Evolutionary conservation across 2,888 invertebrate genomes (phyloP).

Genomic region (Celastrina argiolus): DNA sequence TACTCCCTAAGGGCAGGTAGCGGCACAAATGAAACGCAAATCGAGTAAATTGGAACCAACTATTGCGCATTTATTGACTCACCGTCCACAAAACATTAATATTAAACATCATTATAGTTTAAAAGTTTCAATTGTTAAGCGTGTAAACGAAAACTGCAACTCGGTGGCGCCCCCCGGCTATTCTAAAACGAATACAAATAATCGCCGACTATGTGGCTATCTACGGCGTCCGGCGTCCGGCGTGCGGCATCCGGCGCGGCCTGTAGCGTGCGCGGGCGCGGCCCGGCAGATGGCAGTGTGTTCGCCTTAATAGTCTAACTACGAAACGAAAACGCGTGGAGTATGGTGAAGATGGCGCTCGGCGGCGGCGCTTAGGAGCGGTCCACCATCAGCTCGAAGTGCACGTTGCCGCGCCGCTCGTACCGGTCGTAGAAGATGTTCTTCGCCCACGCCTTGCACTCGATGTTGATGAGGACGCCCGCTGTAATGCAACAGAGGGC

Average conservation of each 20-base stretch:
- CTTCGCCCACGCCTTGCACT: constrained; percentile 95
- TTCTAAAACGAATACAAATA: constrained; percentile 77
- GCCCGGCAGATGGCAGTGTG: constrained; percentile 29
- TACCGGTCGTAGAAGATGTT: constrained; percentile 91
- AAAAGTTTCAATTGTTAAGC: constrained; percentile 69
- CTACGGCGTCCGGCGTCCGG: constrained; percentile 48
- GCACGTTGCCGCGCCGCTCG: constrained; percentile 94
- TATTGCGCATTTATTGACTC: constrained; percentile 79
- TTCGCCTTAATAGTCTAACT: constrained; percentile 22
- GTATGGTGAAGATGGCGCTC: constrained; percentile 33
- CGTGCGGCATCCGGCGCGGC: constrained; percentile 26
- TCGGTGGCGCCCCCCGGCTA: constrained; percentile 67
- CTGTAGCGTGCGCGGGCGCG: background rate
- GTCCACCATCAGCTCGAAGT: constrained; percentile 96
- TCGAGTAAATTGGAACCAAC: constrained; percentile 72
- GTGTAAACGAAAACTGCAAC: constrained; percentile 63
- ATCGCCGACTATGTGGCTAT: constrained; percentile 76
- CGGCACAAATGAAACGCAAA: constrained; percentile 47
- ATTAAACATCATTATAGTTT: constrained; percentile 66
- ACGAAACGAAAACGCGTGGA: constrained; percentile 33
- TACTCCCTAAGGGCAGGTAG: background rate
- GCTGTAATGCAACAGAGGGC: constrained; percentile 61
- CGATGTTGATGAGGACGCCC: constrained; percentile 93
- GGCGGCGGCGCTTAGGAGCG: constrained; percentile 52
- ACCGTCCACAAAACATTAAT: constrained; percentile 69